Base-by-base conservation (phyloP, 1,140 invertebrate genomes). In the Zelostemma sp. region DNA sequence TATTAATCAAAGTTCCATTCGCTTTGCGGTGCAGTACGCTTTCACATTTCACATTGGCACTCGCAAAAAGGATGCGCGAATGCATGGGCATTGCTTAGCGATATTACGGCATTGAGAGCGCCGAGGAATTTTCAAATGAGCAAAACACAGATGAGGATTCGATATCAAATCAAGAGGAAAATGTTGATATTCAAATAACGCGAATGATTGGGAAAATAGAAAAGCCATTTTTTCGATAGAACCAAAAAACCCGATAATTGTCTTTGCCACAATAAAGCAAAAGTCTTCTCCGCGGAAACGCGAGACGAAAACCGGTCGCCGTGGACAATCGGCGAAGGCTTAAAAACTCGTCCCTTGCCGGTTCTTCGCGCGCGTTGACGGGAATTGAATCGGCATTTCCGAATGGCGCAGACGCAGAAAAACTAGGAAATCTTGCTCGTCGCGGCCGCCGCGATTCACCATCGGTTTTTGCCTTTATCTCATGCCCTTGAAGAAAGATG, bases 1-100 rank as follows among this genome's bases (percentile, higher is more conserved):
- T 68, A 68, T 61, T 62, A 68, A 68, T 68, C 65, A 61, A 61
- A 62, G 65, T 47, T 47, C 54, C 53, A 68, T 61, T 68, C 57
- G 65, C 48, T 68, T 62, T 68, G 65, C 58, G 58, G 54, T 68
- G 53, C 65, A 68, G 49, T 67, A 67, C 57, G 46, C 51, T 68
- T 68, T 68, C 48, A 62, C 65, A 47, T 68, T 62, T 62, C 62
- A 58, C 48, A 43, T 41, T 49, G 47, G 15, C 53, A 51, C 58
- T 58, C 18, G 41, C 53, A 62, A 68, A 62, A 68, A 56, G 56
- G 38, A 45, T 46, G 25, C 45, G 49, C 38, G 45, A 56, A 6
- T 47, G 45, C 51, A 57, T 51, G 31, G 6, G 60, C 33, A 9
- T 25, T 49, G 38, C 51, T 60, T 59, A 40, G 53, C 49, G 56